Conservation (phyloP, 2,888 invertebrate species). For the Hirtodrosophila cameraria region DNA sequence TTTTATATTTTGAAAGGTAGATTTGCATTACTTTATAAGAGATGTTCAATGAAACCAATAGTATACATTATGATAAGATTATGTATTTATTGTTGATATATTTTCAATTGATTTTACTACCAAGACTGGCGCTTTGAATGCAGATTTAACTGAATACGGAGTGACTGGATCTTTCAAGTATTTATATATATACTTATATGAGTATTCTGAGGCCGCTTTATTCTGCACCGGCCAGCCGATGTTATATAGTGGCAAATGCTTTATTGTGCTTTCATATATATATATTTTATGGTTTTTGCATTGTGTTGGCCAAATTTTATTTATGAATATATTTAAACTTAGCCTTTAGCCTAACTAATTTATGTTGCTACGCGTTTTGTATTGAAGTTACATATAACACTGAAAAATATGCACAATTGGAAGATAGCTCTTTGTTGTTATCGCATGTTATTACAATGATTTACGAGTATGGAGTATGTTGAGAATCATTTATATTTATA, state of each 20-base stretch:
- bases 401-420: slow-evolving; percentile 76
- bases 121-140: background rate
- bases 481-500: slow-evolving; percentile 20
- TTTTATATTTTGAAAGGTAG: slow-evolving; percentile 13
- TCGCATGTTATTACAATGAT: slow-evolving; percentile 45
- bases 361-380: slow-evolving; percentile 28
- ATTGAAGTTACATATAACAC: slow-evolving; percentile 50
- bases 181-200: background rate
- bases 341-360: slow-evolving; percentile 70
- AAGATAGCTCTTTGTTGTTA: slow-evolving; percentile 75
- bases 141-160: background rate
- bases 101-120: slow-evolving; percentile 1
- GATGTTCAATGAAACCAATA: slow-evolving; percentile 73
- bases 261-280: slow-evolving; percentile 3
- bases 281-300: background rate
- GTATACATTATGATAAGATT: slow-evolving; percentile 55
- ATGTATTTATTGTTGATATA: slow-evolving; percentile 55
- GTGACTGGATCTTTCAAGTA: background rate
- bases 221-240: slow-evolving; percentile 39
- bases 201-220: slow-evolving; percentile 23
- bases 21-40: slow-evolving; percentile 49
- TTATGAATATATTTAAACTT: slow-evolving; percentile 38
- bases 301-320: slow-evolving; percentile 1
- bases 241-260: slow-evolving; percentile 26
- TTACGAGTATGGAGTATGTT: slow-evolving; percentile 24